Evolutionary conservation across 2,113 vertebrate genomes (phyloP), one percentile per base, ranked within the genome.

Genomic region (Picathartes gymnocephalus): DNA sequence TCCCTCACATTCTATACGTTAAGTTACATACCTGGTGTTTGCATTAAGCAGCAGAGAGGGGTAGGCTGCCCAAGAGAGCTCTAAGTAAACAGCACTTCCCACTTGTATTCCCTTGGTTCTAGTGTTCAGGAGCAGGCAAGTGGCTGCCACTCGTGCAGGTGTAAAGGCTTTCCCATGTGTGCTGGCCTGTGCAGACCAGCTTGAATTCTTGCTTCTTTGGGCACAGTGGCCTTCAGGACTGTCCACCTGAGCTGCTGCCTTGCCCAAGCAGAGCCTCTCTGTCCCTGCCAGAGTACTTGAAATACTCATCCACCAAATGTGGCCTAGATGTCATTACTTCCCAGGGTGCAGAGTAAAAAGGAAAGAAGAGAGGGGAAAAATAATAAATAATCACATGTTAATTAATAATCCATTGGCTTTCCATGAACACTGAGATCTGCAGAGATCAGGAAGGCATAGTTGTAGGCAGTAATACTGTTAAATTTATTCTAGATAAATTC

Each of bases 141-240:
- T 12, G 42, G 7, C n/a, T 92, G 39, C 11, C 33, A 8, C 30
- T 13, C 0, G 0, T 15, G 33, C 11, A 4, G 0, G 0, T 25
- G 16, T 51, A 13, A 77, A 66, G 39, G 12, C 23, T 81, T 87
- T 66, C 60, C 58, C 4, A 0, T 0, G 0, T 7, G 4, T 13
- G 45, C n/a, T 76, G 44, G 27, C 0, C 0, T 17, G 15, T 0
- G 2, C 39, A 76, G 27, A 69, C 31, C 57, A 60, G 0, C 22
- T 31, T 30, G 14, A 35, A 13, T 40, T 88, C 25, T 62, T 0
- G 0, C 15, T 33, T 11, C 61, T 44, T 37, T 48, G 60, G 31
- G 20, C 28, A 44, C 53, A 22, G 15, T 19, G 18, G 23, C 42
- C 50, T 80, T 80, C 24, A 13, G 54, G 45, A 37, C 15, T 0